Conservation (phyloP, 2,797 vertebrate species). For the Chromobotia macracanthus region DNA sequence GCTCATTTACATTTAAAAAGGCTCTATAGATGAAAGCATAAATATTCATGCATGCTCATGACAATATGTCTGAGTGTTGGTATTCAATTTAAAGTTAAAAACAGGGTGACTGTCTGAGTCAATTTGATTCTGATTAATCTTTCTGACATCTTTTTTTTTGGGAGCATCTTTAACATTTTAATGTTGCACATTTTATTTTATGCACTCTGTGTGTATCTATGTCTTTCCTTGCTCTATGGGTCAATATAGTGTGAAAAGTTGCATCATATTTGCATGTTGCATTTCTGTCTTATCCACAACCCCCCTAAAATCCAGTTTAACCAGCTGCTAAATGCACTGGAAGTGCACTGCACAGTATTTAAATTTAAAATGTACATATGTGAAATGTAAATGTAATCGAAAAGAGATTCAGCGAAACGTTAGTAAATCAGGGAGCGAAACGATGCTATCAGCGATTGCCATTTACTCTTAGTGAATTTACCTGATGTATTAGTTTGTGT, state of each 20-base stretch:
- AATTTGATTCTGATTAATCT: neutral
- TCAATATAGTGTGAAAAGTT: too few species aligned
- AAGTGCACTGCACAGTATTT: too few species aligned
- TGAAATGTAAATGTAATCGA: too few species aligned
- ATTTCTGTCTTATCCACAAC: too few species aligned
- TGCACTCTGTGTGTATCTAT: neutral
- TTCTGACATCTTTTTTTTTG: neutral
- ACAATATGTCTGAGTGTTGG: neutral
- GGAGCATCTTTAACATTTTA: neutral
- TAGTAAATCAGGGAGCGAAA: neutral
- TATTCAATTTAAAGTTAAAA: neutral
- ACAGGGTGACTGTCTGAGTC: neutral
- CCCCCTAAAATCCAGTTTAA: too few species aligned
- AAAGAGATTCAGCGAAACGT: neutral
- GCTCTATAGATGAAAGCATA: neutral
- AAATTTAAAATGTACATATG: neutral
- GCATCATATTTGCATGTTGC: too few species aligned
- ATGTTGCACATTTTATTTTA: neutral
- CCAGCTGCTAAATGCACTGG: too few species aligned
- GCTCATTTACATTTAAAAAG: constrained; percentile 30
- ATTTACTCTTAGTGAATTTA: neutral
- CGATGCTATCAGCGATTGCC: neutral
- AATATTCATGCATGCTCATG: neutral
- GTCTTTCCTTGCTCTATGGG: too few species aligned
- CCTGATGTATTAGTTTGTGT: neutral